phyloP scores from a whole-genome alignment of 2,113 vertebrate genomes.

The Scomber colias region DNA sequence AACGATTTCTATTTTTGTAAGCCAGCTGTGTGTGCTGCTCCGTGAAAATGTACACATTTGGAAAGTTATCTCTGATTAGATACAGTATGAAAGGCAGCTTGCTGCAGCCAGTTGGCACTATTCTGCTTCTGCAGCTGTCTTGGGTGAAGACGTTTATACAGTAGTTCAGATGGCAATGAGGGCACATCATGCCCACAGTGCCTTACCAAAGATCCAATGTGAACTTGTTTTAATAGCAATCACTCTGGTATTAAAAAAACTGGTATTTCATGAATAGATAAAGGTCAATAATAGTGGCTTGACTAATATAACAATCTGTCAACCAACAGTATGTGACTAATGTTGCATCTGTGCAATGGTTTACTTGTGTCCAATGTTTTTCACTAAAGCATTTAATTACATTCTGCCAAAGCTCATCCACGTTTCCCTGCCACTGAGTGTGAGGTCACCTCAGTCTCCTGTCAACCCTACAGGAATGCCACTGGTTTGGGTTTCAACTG shows the following conservation, averaged over 20 bases:
- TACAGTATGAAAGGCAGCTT: conserved; percentile 17
- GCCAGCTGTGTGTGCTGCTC: conserved; percentile 67
- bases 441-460: background rate
- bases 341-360: background rate
- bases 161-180: background rate
- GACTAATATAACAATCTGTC: background rate
- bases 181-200: background rate
- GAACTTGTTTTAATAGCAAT: conserved; percentile 4
- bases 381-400: background rate
- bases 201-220: background rate
- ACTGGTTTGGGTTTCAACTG: conserved; percentile 34
- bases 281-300: background rate
- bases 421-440: background rate
- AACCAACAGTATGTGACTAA: background rate
- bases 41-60: conserved; percentile 66
- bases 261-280: background rate
- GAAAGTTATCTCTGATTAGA: conserved; percentile 44
- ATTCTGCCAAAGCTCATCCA: background rate
- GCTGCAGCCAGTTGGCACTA: conserved; percentile 27
- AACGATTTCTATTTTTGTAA: conserved; percentile 76
- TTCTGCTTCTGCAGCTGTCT: conserved; percentile 50
- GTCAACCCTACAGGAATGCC: background rate
- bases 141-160: background rate
- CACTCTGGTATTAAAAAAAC: background rate
- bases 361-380: too few relatives aligned